Conservation (phyloP, 2,113 vertebrate species). For the Baryphthengus martii region DNA sequence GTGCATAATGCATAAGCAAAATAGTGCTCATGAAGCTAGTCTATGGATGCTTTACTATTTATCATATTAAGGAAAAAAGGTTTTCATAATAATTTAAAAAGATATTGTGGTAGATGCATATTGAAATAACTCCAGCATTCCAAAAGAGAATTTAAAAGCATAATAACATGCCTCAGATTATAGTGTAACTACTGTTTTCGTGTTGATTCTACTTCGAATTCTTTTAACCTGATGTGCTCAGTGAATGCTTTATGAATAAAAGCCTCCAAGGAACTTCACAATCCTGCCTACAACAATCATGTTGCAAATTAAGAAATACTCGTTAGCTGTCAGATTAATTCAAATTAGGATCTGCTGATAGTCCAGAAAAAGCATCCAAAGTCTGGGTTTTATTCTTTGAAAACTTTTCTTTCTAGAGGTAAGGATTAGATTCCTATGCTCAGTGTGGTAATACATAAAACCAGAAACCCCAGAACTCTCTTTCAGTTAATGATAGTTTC, state of each 20-base stretch:
- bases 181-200: neutral
- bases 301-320: neutral
- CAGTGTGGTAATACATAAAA: neutral
- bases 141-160: neutral
- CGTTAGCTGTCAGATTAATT: neutral
- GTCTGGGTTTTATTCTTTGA: neutral
- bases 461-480: neutral
- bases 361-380: neutral
- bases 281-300: neutral
- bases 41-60: neutral
- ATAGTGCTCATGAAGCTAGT: neutral
- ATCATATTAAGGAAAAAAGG: neutral
- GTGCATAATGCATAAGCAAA: neutral
- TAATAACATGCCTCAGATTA: neutral
- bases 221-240: neutral
- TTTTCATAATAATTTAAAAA: neutral
- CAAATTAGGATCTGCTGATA: neutral
- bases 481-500: neutral
- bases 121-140: neutral
- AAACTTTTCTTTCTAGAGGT: neutral
- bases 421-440: neutral
- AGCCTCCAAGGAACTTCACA: neutral
- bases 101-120: neutral
- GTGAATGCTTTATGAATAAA: neutral
- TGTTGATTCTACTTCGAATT: neutral